Percentiles rank a stretch among this genome's conserved stretches.
phyloP scores from a whole-genome alignment of 2,888 invertebrate genomes.

The Gisinianus flammeolus region DNA sequence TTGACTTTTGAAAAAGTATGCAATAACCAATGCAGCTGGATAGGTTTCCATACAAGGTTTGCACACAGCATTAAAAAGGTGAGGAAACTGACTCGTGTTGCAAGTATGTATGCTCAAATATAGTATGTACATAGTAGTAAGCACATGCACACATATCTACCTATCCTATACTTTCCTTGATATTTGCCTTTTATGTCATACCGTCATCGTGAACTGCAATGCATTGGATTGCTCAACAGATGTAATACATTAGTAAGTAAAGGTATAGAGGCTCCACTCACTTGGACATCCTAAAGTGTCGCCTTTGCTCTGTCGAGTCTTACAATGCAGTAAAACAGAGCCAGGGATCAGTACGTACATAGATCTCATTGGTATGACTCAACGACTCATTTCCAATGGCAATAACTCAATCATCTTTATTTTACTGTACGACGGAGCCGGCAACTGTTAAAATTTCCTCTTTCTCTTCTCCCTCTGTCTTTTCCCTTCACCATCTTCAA shows the following conservation, averaged over 20 bases:
- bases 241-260: neutral
- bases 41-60: slow-evolving; percentile 20
- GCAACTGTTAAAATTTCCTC: neutral
- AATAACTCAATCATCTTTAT: slow-evolving; percentile 13
- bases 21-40: slow-evolving; percentile 10
- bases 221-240: neutral
- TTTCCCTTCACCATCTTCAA: neutral
- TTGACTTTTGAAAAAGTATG: neutral
- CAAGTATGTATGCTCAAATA: neutral
- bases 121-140: too few relatives aligned
- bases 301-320: slow-evolving; percentile 11
- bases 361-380: neutral
- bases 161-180: neutral
- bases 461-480: neutral
- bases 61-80: neutral
- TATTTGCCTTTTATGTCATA: slow-evolving; percentile 3
- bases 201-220: neutral
- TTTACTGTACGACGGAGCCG: slow-evolving; percentile 1
- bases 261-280: too few relatives aligned
- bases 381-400: slow-evolving; percentile 16
- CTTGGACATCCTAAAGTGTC: neutral
- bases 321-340: neutral
- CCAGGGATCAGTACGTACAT: slow-evolving; percentile 7
- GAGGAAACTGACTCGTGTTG: neutral
- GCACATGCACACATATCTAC: too few relatives aligned